Conservation (phyloP, 2,113 vertebrate genomes). For the Bubo blakistoni region DNA sequence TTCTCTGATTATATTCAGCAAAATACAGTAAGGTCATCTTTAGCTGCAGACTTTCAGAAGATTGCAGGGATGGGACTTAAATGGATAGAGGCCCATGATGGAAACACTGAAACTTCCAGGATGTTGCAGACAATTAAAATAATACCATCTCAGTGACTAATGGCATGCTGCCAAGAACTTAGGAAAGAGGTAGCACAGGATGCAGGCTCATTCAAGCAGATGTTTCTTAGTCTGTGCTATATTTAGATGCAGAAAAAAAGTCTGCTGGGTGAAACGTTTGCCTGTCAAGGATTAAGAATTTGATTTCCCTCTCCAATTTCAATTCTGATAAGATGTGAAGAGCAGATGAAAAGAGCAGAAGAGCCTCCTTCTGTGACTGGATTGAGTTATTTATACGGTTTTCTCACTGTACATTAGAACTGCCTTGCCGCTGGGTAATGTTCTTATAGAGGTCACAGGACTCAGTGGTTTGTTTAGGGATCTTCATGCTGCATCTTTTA, state of each 20-base stretch:
- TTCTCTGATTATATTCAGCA: not conserved
- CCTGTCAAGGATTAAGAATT: conserved; percentile 18
- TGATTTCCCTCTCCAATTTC: conserved; percentile 2
- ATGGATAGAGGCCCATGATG: not conserved
- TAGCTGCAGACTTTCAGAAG: not conserved
- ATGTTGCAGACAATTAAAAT: conserved; percentile 48
- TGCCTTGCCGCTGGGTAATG: not conserved
- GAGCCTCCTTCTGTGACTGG: not conserved
- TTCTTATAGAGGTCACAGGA: not conserved
- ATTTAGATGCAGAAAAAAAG: conserved; percentile 39
- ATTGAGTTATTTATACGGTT: not conserved
- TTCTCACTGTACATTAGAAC: not conserved
- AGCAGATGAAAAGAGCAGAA: not conserved
- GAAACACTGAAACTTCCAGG: conserved; percentile 23
- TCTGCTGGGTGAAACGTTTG: conserved; percentile 21
- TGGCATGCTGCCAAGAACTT: conserved; percentile 39
- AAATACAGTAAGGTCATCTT: not conserved
- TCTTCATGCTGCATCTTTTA: not conserved
- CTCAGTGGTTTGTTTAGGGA: not conserved
- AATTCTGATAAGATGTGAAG: conserved; percentile 21
- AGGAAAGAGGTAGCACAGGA: conserved; percentile 57
- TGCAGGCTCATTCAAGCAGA: conserved; percentile 11
- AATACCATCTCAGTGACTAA: conserved; percentile 44
- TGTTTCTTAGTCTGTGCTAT: conserved; percentile 54
- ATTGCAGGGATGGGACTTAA: not conserved